Conservation (phyloP, 1,140 invertebrate species). For the Apis laboriosa region DNA sequence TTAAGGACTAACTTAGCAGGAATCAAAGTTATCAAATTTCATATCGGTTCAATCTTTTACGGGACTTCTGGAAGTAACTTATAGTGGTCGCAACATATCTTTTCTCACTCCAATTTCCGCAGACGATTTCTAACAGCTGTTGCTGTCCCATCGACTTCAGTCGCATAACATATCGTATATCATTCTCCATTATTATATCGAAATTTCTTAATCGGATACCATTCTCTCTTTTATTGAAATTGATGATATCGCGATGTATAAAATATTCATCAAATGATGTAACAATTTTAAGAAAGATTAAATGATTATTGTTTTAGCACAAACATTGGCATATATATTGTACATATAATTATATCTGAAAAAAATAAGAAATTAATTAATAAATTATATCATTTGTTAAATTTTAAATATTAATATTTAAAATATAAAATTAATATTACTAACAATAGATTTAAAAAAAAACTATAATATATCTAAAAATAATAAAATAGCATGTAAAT, state of each 20-base stretch:
- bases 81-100: slow-evolving; percentile 20
- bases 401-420: no score
- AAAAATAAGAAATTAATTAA: neutral
- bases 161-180: slow-evolving; percentile 26
- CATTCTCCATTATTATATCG: slow-evolving; percentile 53
- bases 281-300: neutral
- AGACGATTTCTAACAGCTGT: slow-evolving; percentile 67
- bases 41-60: slow-evolving; percentile 51
- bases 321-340: neutral
- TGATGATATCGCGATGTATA: neutral
- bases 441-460: no score
- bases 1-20: slow-evolving; percentile 39
- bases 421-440: no score
- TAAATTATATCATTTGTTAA: slow-evolving; percentile 3
- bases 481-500: no score
- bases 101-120: slow-evolving; percentile 48
- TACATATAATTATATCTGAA: neutral
- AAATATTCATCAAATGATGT: slow-evolving; percentile 15
- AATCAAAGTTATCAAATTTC: slow-evolving; percentile 67
- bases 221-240: neutral
- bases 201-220: slow-evolving; percentile 49
- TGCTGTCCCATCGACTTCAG: slow-evolving; percentile 59
- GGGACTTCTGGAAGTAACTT: slow-evolving; percentile 30
- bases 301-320: neutral
- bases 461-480: no score